Percentiles rank a stretch among this genome's conserved stretches.
Conservation (phyloP, 2,113 vertebrate species). For the Protomyctophum bolini region DNA sequence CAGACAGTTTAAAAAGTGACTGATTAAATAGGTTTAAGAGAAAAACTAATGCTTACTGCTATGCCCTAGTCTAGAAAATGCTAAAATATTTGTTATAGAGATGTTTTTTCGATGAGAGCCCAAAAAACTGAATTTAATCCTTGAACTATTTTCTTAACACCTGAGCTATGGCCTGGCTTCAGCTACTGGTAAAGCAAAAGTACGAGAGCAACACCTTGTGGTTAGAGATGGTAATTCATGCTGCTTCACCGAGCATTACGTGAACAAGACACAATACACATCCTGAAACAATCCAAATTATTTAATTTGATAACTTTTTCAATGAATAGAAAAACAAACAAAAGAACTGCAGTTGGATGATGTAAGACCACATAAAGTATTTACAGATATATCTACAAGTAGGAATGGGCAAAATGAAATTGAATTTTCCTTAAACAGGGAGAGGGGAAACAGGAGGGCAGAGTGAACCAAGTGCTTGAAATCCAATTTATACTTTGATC, state of each 20-base stretch:
- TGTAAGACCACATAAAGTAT: conserved; percentile 62
- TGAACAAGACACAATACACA: not conserved
- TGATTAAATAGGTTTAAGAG: too few species aligned
- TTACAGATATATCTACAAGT: conserved; percentile 79
- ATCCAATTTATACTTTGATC: too few species aligned
- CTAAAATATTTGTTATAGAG: too few species aligned
- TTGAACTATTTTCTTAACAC: too few species aligned
- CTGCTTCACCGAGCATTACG: not conserved
- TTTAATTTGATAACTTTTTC: conserved; percentile 55
- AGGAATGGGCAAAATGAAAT: conserved; percentile 31
- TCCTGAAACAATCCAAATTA: conserved; percentile 36
- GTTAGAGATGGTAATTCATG: not conserved
- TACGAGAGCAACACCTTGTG: conserved; percentile 35
- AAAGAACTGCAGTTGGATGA: conserved; percentile 17
- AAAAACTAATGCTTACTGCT: too few species aligned
- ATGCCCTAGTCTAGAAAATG: too few species aligned
- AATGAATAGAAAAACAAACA: conserved; percentile 64
- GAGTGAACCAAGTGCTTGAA: conserved; percentile 26
- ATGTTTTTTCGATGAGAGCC: too few species aligned
- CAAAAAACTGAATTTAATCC: too few species aligned
- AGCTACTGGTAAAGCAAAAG: not conserved
- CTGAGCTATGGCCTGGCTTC: too few species aligned
- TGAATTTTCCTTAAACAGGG: conserved; percentile 23
- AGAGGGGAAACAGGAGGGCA: conserved; percentile 15
- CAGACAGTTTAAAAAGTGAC: too few species aligned